A percentile compares a stretch with the other conserved stretches of the same genome.
These are phyloP conservation scores for Podabrus alpinus DNA, from an alignment of 2,888 invertebrate species.

Conservation along the genomic window DNA sequence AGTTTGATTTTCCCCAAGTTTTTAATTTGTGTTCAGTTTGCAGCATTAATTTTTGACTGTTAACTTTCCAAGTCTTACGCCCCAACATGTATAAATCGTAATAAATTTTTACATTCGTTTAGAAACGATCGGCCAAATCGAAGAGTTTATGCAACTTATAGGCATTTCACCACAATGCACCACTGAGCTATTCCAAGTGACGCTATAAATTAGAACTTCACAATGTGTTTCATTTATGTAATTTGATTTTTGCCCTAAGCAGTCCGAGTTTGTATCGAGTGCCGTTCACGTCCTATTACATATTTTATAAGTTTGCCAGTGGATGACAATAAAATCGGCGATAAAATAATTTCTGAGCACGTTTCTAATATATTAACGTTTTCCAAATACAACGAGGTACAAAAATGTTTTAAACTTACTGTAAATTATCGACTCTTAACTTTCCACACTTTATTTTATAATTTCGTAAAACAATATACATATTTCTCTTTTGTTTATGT, in stretches of 20 bases:
- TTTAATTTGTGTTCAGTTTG: constrained; percentile 49
- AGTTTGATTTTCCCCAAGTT: constrained; percentile 43
- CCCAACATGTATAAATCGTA: constrained; percentile 47
- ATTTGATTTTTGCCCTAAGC: constrained; percentile 54
- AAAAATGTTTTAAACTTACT: constrained; percentile 1
- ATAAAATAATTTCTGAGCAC: constrained; percentile 32
- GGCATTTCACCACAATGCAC: constrained; percentile 26
- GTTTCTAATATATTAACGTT: constrained; percentile 29
- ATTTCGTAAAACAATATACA: not conserved
- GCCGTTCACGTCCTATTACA: constrained; percentile 47
- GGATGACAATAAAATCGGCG: constrained; percentile 49
- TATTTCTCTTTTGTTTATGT: not conserved
- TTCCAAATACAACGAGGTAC: constrained; percentile 10
- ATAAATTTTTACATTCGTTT: constrained; percentile 53
- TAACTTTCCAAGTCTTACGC: constrained; percentile 44
- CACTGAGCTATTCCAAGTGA: constrained; percentile 44
- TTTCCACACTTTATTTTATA: constrained; percentile 2
- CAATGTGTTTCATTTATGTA: constrained; percentile 57
- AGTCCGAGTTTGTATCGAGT: constrained; percentile 45
- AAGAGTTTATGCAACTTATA: constrained; percentile 27
- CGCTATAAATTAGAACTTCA: constrained; percentile 55
- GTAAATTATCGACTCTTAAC: constrained; percentile 4
- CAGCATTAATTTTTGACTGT: constrained; percentile 48
- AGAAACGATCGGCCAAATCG: constrained; percentile 44
- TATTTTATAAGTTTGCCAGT: constrained; percentile 52